Evolutionary conservation across 2,797 vertebrate species (phyloP), one percentile per base, ranked within the genome.

Genomic region (Acanthis flammea): DNA sequence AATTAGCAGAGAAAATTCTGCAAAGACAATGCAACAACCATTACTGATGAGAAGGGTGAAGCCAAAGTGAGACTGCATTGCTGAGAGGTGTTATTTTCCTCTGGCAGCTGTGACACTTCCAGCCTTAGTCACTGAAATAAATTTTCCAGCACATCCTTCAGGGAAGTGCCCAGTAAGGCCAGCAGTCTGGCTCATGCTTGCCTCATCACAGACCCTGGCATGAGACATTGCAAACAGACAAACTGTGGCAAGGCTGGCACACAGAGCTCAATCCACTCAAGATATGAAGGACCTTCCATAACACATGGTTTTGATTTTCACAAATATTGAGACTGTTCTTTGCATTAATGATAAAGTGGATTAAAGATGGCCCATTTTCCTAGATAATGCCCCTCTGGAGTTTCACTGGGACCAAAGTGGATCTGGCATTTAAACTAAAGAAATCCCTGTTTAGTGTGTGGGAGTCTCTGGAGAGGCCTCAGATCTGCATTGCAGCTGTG

Each of bases 401-500:
- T 91, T 95, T 94, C 92, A 88, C 61, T 85, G 92, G 92, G 92
- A 92, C 91, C 57, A 74, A 84, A 91, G 78, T 23, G 5, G 86
- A 92, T 96, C 88, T 92, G 68, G 86, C 91, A 86, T 91, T 95
- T 87, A 87, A 93, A 72, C 72, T 35, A 48, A 95, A 93, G 85
- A 93, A 95, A 95, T 96, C 92, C 75, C 89, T 83, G 31, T 83
- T 91, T 70, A 62, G 61, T 2, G 1, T 62, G 58, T 87, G 84
- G 61, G 66, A 80, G 88, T 95, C 93, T 94, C 94, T 80, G 78
- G 92, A 93, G 95, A 74, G 54, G 39, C 86, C 61, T 51, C 81
- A 87, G 80, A 93, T 95, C 94, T 94, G 74, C 95, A 89, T 31
- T 93, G 92, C 91, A 93, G 90, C 92, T 94, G 93, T 73, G 77